phyloP scores from a whole-genome alignment of 2,113 vertebrate species.

The Oreochromis niloticus region DNA sequence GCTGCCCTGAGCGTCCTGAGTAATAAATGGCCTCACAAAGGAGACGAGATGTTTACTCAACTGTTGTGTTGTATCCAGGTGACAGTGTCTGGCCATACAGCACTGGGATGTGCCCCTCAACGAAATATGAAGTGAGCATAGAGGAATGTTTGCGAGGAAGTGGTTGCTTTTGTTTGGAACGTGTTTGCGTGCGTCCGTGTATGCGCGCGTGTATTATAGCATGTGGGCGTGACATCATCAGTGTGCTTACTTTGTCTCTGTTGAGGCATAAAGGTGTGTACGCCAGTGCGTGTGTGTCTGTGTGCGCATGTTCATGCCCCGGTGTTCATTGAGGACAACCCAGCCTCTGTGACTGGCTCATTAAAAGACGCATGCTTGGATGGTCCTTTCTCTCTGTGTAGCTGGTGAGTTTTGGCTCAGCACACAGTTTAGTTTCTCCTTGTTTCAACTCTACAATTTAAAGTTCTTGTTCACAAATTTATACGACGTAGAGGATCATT shows the following conservation, averaged over 20 bases:
- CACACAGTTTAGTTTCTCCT: neutral
- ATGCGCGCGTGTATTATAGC: constrained; percentile 3
- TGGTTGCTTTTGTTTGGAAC: constrained; percentile 11
- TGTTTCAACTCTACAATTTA: neutral
- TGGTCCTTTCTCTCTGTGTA: constrained; percentile 40
- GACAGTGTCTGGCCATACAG: constrained; percentile 10
- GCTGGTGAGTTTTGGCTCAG: constrained; percentile 29
- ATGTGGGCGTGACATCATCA: constrained; percentile 11
- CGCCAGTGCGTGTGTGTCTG: neutral
- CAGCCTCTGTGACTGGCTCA: constrained; percentile 61
- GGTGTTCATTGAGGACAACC: constrained; percentile 46
- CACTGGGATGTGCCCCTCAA: constrained; percentile 3
- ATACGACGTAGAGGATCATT: neutral
- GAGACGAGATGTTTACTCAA: constrained; percentile 3
- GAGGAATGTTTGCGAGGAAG: constrained; percentile 30
- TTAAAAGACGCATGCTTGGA: constrained; percentile 64
- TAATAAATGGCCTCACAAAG: constrained; percentile 10
- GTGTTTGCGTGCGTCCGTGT: neutral
- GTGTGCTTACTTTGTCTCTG: constrained; percentile 2
- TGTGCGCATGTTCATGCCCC: neutral
- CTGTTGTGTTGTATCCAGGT: constrained; percentile 46
- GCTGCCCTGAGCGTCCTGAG: neutral
- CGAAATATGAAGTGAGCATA: constrained; percentile 13
- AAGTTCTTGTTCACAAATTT: neutral
- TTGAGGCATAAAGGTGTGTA: neutral